A percentile compares a stretch with the other conserved stretches of the same genome.
Evolutionary conservation across 2,797 vertebrate genomes (phyloP).

Genomic region (Cirrhinus mrigala): DNA sequence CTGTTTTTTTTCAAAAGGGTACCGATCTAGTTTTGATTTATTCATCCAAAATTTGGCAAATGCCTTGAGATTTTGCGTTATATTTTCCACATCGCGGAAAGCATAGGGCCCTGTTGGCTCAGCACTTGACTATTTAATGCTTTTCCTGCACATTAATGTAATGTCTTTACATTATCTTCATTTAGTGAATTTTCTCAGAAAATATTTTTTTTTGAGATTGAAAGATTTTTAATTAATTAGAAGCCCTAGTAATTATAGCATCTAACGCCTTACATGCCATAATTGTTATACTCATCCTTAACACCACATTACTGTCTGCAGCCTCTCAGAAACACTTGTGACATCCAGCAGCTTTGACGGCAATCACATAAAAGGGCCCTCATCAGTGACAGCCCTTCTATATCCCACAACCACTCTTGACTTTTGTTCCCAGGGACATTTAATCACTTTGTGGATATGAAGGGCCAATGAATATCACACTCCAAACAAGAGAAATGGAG

Average conservation of each 20-base stretch:
- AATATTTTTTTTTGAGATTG: background rate
- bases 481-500: conserved; percentile 45
- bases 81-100: too few relatives aligned
- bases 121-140: background rate
- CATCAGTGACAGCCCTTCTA: conserved; percentile 37
- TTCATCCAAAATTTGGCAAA: too few relatives aligned
- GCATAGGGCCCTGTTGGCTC: background rate
- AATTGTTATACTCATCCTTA: background rate
- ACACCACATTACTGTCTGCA: background rate
- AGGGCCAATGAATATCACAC: conserved; percentile 45
- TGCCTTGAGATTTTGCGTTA: too few relatives aligned
- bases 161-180: background rate
- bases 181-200: background rate
- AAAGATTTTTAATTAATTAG: background rate
- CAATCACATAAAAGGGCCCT: conserved; percentile 51
- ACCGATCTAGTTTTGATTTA: too few relatives aligned
- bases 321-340: conserved; percentile 16
- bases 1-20: too few relatives aligned
- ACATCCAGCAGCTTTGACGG: conserved; percentile 39
- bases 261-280: background rate
- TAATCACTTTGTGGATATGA: conserved; percentile 44
- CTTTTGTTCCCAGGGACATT: conserved; percentile 47
- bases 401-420: conserved; percentile 20
- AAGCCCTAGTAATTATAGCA: background rate
- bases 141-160: background rate